These are phyloP conservation scores for Denticeps clupeoides DNA, from an alignment of 2,797 vertebrate species.

Conservation along the genomic window DNA sequence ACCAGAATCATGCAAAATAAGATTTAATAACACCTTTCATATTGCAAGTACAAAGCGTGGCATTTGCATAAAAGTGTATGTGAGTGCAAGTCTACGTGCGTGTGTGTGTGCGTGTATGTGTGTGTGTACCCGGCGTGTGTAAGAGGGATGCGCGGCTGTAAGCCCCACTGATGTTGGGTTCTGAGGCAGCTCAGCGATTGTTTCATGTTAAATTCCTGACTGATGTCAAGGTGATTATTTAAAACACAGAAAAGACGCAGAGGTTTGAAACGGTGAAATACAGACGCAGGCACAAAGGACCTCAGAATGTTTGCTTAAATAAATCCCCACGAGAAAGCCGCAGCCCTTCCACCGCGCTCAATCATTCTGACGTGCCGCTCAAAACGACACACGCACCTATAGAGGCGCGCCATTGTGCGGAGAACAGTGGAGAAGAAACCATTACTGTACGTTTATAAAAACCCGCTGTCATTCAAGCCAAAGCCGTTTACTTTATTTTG, in stretches of 20 bases:
- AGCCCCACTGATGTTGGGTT: conserved; percentile 64
- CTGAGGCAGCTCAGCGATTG: conserved; percentile 57
- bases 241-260: conserved; percentile 48
- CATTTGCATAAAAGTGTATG: conserved; percentile 63
- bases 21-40: conserved; percentile 72
- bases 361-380: background rate
- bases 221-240: conserved; percentile 66
- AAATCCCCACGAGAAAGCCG: conserved; percentile 31
- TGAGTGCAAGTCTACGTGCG: background rate
- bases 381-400: background rate
- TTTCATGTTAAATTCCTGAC: conserved; percentile 61
- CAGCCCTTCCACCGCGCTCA: background rate
- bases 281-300: conserved; percentile 50
- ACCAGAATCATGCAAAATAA: conserved; percentile 67
- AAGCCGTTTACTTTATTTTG: too few species aligned
- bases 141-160: conserved; percentile 52
- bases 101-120: background rate
- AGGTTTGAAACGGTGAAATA: conserved; percentile 57
- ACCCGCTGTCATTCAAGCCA: background rate
- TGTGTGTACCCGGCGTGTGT: conserved; percentile 17
- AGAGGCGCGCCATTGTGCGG: background rate
- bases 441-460: background rate
- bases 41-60: conserved; percentile 58
- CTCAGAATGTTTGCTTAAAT: conserved; percentile 61
- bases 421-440: background rate